Conservation (phyloP, 2,888 invertebrate species). For the Muschampia plurimacula region DNA sequence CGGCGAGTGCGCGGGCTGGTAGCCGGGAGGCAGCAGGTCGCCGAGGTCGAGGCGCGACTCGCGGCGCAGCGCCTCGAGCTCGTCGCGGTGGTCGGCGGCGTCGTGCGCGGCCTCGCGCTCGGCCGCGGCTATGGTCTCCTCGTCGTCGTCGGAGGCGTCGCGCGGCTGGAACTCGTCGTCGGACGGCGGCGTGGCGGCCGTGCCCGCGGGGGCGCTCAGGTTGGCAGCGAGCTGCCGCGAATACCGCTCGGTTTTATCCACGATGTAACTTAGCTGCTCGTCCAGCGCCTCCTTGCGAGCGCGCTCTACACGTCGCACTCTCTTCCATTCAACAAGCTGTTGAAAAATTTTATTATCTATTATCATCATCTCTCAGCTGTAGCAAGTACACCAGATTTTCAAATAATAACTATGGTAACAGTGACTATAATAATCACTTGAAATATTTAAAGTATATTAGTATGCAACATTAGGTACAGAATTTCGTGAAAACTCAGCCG, state of each 20-base stretch:
- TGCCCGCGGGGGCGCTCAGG: conserved; percentile 72
- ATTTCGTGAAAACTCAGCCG: no score
- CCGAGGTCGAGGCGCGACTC: no score
- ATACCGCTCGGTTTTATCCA: conserved; percentile 99
- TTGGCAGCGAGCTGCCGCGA: conserved; percentile 96
- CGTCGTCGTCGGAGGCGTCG: conserved; percentile 92
- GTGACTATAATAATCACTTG: no score
- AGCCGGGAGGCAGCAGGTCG: conserved; percentile 93
- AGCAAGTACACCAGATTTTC: no score
- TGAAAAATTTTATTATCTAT: neutral
- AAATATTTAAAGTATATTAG: no score
- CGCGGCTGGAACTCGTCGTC: conserved; percentile 93
- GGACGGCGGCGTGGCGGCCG: conserved; percentile 57
- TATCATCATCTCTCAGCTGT: no score
- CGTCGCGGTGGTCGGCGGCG: no score
- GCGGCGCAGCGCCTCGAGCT: no score
- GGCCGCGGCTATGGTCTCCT: conserved; percentile 98
- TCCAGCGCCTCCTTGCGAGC: conserved; percentile 97
- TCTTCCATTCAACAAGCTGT: conserved; percentile 96
- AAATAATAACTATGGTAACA: no score
- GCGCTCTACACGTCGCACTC: conserved; percentile 96
- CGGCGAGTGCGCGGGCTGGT: conserved; percentile 85
- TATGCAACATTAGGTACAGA: no score
- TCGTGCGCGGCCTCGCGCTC: no score
- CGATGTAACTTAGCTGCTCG: conserved; percentile 98